These are phyloP conservation scores for Gymnobelideus leadbeateri DNA, from an alignment of 2,113 vertebrate genomes.

Conservation along the genomic window DNA sequence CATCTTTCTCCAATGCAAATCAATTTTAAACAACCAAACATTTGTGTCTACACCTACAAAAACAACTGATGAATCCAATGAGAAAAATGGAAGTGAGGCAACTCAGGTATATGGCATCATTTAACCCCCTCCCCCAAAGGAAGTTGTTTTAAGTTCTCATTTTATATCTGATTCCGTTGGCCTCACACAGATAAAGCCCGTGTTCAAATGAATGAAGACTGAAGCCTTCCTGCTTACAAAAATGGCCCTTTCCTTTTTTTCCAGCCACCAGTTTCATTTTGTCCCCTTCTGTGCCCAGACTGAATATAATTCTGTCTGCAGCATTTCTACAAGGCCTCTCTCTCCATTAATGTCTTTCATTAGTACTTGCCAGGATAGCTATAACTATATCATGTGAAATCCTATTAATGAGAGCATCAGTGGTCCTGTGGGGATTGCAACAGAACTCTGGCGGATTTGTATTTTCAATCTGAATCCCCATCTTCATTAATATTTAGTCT, in stretches of 20 bases:
- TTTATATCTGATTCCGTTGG: not conserved
- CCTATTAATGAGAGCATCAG: slow-evolving; percentile 45
- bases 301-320: slow-evolving; percentile 39
- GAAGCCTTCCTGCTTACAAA: not conserved
- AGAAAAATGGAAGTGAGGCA: not conserved
- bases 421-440: slow-evolving; percentile 32
- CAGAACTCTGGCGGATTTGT: slow-evolving; percentile 36
- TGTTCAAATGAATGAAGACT: not conserved
- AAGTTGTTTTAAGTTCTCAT: not conserved
- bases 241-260: slow-evolving; percentile 6
- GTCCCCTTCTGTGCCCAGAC: slow-evolving; percentile 2
- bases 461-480: slow-evolving; percentile 31
- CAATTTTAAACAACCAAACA: not conserved
- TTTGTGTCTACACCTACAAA: not conserved
- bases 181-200: not conserved
- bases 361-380: slow-evolving; percentile 57
- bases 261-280: slow-evolving; percentile 15
- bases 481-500: not conserved
- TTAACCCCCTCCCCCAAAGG: not conserved
- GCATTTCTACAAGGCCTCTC: slow-evolving; percentile 57
- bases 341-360: slow-evolving; percentile 47
- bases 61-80: not conserved
- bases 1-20: not conserved
- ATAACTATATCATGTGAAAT: slow-evolving; percentile 59
- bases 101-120: not conserved